phyloP scores from a whole-genome alignment of 2,888 invertebrate species.

The Cheilosia impressa region DNA sequence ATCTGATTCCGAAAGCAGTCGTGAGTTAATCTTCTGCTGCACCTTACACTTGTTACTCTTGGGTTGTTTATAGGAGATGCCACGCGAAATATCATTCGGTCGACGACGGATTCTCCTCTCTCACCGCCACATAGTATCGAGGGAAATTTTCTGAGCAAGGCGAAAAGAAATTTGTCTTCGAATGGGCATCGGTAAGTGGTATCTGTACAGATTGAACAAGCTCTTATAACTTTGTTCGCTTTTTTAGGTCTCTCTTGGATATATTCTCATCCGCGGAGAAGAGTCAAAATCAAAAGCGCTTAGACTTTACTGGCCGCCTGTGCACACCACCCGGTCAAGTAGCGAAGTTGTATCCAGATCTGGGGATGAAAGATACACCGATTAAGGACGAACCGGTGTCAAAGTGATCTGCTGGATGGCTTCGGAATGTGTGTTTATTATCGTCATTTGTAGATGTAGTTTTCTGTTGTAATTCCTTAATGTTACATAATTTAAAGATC shows the following conservation, averaged over 20 bases:
- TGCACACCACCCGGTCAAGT: slow-evolving; percentile 86
- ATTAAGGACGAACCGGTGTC: slow-evolving; percentile 79
- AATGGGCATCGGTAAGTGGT: slow-evolving; percentile 78
- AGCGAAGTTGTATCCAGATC: slow-evolving; percentile 90
- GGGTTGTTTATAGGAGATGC: slow-evolving; percentile 73
- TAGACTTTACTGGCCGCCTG: slow-evolving; percentile 88
- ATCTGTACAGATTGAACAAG: neutral
- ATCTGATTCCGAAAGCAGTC: slow-evolving; percentile 85
- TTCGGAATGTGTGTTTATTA: neutral
- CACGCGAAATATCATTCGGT: slow-evolving; percentile 86
- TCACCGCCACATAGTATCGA: slow-evolving; percentile 88
- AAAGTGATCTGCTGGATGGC: slow-evolving; percentile 32
- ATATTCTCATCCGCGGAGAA: slow-evolving; percentile 85
- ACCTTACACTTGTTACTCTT: neutral
- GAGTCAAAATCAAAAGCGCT: slow-evolving; percentile 83
- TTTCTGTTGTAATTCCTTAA: slow-evolving; percentile 13
- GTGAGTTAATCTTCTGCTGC: slow-evolving; percentile 62
- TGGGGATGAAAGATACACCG: slow-evolving; percentile 82
- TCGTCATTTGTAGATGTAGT: slow-evolving; percentile 17
- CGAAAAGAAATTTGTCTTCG: slow-evolving; percentile 78
- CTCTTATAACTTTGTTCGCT: neutral
- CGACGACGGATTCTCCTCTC: slow-evolving; percentile 93
- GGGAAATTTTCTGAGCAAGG: slow-evolving; percentile 77
- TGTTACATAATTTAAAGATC: neutral
- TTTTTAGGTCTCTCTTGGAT: slow-evolving; percentile 84